Percentiles rank a stretch among this genome's conserved stretches.
Evolutionary conservation across 1,140 invertebrate genomes (phyloP).

Genomic region (Trichomalopsis sarcophagae): DNA sequence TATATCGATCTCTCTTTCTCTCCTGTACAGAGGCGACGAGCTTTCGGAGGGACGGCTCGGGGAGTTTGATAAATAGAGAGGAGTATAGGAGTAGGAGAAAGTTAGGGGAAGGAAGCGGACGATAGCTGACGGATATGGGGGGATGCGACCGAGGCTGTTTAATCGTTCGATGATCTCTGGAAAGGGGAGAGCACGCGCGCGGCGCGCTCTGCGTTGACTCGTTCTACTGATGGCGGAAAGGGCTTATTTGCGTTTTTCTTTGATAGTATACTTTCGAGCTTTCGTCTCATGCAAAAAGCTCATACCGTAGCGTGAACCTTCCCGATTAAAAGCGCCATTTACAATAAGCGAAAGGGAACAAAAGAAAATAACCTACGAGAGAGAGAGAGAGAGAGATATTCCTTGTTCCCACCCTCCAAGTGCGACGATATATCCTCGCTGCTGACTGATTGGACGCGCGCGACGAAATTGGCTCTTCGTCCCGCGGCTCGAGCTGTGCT

Average conservation of each 20-base stretch:
- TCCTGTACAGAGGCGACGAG: background rate
- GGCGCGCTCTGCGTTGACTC: background rate
- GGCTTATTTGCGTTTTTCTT: background rate
- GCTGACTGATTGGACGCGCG: conserved; percentile 34
- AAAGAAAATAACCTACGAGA: no score
- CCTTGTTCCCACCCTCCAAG: background rate
- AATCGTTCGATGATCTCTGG: background rate
- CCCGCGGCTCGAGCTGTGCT: background rate
- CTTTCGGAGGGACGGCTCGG: background rate
- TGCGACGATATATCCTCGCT: conserved; percentile 11
- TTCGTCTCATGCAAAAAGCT: no score
- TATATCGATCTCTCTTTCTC: conserved; percentile 23
- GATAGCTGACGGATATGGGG: background rate
- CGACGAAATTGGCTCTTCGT: conserved; percentile 19
- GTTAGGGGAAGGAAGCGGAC: background rate
- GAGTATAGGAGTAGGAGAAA: background rate
- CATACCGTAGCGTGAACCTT: no score
- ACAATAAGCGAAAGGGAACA: no score
- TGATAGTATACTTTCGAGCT: background rate
- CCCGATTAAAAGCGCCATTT: no score
- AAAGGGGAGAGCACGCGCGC: background rate
- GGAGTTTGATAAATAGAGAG: conserved; percentile 8
- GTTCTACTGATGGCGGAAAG: no score
- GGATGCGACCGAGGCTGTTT: background rate
- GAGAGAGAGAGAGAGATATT: background rate